These are phyloP conservation scores for Amphimedon queenslandica DNA, from an alignment of 37 sponge, comb jelly and placozoan species.

Conservation along the genomic window DNA sequence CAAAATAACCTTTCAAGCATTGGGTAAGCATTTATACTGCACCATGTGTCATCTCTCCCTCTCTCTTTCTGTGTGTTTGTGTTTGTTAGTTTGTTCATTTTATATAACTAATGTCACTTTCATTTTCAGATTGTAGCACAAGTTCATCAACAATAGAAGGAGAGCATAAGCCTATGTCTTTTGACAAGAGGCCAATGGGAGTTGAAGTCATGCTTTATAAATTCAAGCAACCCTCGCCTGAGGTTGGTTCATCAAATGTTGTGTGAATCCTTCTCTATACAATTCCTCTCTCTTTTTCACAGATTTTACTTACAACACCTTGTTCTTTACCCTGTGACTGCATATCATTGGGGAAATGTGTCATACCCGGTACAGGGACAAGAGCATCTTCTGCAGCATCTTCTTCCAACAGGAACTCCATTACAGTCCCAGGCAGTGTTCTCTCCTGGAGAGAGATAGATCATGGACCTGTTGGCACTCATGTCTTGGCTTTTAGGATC, in stretches of 20 bases:
- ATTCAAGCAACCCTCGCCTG: slow-evolving; percentile 29
- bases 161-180: not conserved
- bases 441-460: slow-evolving; percentile 27
- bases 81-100: not conserved
- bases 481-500: slow-evolving; percentile 39
- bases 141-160: not conserved
- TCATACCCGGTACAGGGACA: not conserved
- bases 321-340: slow-evolving; percentile 11
- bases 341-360: slow-evolving; percentile 30
- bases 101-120: too few relatives aligned
- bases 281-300: not conserved
- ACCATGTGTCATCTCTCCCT: not conserved
- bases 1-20: slow-evolving; percentile 24
- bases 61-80: not conserved
- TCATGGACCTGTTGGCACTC: slow-evolving; percentile 11
- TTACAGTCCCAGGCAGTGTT: slow-evolving; percentile 39
- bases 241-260: too few relatives aligned
- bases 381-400: not conserved
- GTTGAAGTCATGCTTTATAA: slow-evolving; percentile 42
- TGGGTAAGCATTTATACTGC: slow-evolving; percentile 19
- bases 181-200: slow-evolving; percentile 3
- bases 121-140: too few relatives aligned
- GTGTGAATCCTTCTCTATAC: not conserved
- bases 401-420: not conserved
- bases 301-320: not conserved